Conservation (phyloP, 2,797 vertebrate species). For the Vultur gryphus region DNA sequence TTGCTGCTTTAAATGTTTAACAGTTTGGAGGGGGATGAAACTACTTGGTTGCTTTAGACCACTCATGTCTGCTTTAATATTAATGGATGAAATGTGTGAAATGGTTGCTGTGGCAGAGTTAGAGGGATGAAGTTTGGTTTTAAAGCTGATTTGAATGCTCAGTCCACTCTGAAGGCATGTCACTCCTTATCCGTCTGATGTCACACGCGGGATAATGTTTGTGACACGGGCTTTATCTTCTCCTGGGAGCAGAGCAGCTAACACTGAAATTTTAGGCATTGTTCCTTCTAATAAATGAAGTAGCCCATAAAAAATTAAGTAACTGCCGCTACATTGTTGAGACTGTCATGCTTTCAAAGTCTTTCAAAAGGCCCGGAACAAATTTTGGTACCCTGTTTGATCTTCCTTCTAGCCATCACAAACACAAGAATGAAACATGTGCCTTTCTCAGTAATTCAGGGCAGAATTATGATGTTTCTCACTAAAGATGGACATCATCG, state of each 20-base stretch:
- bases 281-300: neutral
- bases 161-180: neutral
- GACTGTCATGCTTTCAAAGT: neutral
- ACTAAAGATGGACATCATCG: rapidly evolving
- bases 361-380: neutral
- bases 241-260: neutral
- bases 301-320: neutral
- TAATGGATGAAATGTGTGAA: rapidly evolving
- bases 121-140: neutral
- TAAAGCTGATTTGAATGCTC: neutral
- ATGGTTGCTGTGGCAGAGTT: neutral
- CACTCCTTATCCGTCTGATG: neutral
- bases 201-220: rapidly evolving
- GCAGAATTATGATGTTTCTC: neutral
- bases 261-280: rapidly evolving
- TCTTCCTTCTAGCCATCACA: neutral
- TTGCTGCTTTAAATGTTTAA: neutral
- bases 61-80: rapidly evolving
- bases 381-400: neutral
- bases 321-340: neutral
- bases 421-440: neutral
- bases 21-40: no score
- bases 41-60: neutral
- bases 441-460: neutral
- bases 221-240: neutral